Evolutionary conservation across 2,113 vertebrate species (phyloP).

Genomic region (Ascaphus truei): DNA sequence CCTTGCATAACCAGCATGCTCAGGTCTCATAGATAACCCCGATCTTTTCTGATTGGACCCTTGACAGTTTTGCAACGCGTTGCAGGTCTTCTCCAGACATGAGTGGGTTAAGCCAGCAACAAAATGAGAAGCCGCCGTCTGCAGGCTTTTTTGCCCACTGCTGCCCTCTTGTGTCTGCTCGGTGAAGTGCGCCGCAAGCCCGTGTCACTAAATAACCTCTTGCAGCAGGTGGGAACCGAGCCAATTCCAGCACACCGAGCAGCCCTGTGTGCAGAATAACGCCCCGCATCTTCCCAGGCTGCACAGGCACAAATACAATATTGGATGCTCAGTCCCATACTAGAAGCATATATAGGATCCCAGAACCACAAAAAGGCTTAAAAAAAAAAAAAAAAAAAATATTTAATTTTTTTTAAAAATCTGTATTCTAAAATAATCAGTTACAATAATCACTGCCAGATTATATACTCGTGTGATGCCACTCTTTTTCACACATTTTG

Average conservation of each 20-base stretch:
- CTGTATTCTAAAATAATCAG: too few relatives aligned
- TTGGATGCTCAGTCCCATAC: too few relatives aligned
- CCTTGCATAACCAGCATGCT: too few relatives aligned
- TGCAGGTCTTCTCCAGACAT: neutral
- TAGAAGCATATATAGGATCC: neutral
- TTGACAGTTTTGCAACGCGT: too few relatives aligned
- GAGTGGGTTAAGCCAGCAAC: neutral
- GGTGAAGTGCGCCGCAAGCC: neutral
- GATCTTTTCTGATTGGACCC: too few relatives aligned
- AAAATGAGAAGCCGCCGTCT: too few relatives aligned
- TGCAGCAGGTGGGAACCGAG: neutral
- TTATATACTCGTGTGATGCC: too few relatives aligned
- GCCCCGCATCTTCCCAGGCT: neutral
- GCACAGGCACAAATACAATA: neutral
- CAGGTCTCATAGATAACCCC: too few relatives aligned
- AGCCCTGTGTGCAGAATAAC: neutral
- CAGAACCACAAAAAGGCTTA: neutral
- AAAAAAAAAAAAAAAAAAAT: too few relatives aligned
- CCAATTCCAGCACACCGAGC: neutral
- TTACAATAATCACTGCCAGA: too few relatives aligned
- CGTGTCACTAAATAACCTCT: neutral
- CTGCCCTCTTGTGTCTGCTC: conserved; percentile 6
- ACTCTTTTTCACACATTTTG: too few relatives aligned
- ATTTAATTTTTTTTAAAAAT: too few relatives aligned
- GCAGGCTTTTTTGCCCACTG: neutral